A percentile compares a stretch with the other conserved stretches of the same genome.
Evolutionary conservation across 2,888 invertebrate genomes (phyloP).

Genomic region (Meloe dianella): DNA sequence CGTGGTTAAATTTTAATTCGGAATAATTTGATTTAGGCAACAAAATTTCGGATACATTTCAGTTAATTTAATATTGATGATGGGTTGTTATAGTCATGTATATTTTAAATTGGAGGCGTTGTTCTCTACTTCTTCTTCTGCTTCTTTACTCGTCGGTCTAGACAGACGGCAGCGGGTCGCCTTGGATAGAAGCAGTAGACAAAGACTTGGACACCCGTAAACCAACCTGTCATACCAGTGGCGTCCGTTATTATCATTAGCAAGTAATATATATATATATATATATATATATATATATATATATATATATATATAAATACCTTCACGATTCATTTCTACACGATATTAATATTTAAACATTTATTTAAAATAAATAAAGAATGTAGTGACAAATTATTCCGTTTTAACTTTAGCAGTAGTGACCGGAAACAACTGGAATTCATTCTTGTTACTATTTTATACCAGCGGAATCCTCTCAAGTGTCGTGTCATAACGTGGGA

Average conservation of each 20-base stretch:
- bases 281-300: no score
- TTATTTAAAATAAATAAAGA: constrained; percentile 20
- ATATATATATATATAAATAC: no score
- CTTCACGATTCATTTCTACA: not conserved
- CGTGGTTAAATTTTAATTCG: not conserved
- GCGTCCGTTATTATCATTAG: constrained; percentile 37
- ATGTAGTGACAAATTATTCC: no score
- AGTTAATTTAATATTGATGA: constrained; percentile 10
- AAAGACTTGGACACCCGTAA: constrained; percentile 38
- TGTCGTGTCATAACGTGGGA: not conserved
- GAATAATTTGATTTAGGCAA: not conserved
- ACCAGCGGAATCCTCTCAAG: constrained; percentile 6
- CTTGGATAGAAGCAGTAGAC: constrained; percentile 37
- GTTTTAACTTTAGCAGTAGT: constrained; percentile 13
- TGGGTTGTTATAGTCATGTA: not conserved
- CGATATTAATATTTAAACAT: not conserved
- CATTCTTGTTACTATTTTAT: constrained; percentile 19
- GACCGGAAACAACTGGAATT: constrained; percentile 27
- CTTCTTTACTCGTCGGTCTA: constrained; percentile 34
- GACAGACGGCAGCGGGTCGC: constrained; percentile 43
- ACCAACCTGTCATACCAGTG: constrained; percentile 41
- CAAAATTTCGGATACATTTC: constrained; percentile 1
- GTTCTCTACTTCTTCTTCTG: not conserved
- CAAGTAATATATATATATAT: constrained; percentile 28
- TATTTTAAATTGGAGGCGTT: not conserved